Percentiles rank a stretch among this genome's conserved stretches.
phyloP scores from a whole-genome alignment of 1,140 invertebrate genomes.

The Drosophila rufa region DNA sequence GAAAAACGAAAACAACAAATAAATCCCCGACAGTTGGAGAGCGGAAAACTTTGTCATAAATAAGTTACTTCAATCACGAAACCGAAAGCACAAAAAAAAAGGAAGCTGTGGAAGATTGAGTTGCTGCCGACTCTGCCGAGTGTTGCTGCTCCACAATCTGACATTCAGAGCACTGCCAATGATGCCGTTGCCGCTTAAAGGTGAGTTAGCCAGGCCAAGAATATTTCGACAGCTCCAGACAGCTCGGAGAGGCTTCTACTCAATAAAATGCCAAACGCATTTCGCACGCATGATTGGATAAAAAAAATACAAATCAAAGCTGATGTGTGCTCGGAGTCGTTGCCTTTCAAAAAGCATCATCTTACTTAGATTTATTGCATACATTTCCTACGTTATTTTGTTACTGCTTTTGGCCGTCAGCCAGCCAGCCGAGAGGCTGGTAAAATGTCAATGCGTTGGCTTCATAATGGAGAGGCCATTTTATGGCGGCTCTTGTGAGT shows the following conservation, averaged over 20 bases:
- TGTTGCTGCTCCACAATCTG: slow-evolving; percentile 58
- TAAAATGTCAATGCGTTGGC: slow-evolving; percentile 50
- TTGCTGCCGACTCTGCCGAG: slow-evolving; percentile 48
- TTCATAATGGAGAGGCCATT: slow-evolving; percentile 38
- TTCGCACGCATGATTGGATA: slow-evolving; percentile 54
- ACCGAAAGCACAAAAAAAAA: slow-evolving; percentile 55
- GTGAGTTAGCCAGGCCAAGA: slow-evolving; percentile 61
- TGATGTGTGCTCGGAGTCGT: slow-evolving; percentile 16
- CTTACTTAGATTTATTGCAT: slow-evolving; percentile 44
- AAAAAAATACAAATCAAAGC: slow-evolving; percentile 8
- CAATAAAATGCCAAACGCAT: slow-evolving; percentile 60
- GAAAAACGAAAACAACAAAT: slow-evolving; percentile 46
- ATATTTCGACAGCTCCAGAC: slow-evolving; percentile 28
- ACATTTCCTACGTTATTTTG: slow-evolving; percentile 38
- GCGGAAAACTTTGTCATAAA: slow-evolving; percentile 71
- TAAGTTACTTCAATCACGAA: slow-evolving; percentile 73
- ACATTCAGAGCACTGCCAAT: slow-evolving; percentile 58
- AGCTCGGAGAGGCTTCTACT: slow-evolving; percentile 33
- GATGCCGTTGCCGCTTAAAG: slow-evolving; percentile 74
- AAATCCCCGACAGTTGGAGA: slow-evolving; percentile 42
- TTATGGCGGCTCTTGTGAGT: slow-evolving; percentile 38
- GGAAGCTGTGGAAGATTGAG: slow-evolving; percentile 62
- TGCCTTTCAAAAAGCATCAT: slow-evolving; percentile 63
- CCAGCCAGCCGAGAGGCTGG: slow-evolving; percentile 17
- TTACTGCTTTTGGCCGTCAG: slow-evolving; percentile 30